Evolutionary conservation across 1,140 invertebrate species (phyloP), one percentile per base, ranked within the genome.

Genomic region (Scylla paramamosain): DNA sequence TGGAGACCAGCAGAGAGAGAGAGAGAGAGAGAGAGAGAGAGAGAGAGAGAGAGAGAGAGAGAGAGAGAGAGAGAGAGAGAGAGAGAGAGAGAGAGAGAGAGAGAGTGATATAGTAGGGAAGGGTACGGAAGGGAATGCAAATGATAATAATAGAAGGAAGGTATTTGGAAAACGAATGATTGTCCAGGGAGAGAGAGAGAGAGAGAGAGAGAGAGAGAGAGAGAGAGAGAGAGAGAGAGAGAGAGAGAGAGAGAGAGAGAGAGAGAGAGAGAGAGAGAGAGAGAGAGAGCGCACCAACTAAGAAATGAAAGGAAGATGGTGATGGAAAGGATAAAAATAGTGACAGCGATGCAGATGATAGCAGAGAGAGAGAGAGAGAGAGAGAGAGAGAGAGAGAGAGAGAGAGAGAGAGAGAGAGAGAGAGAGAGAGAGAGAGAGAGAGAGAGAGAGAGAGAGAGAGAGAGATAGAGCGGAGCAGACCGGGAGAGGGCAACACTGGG

Each of bases 381-480:
- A 88, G 32, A 29, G 86, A 45, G 31, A 39, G 31, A 16, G 32
- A 88, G 86, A 88, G 31, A 45, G 45, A 46, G 31, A 46, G 86
- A 39, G 45, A 45, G 31, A 45, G 31, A 45, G 86, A 46, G 86
- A 39, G 31, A 45, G 31, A 39, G 31, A 88, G 45, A 46, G 31
- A 46, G 86, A 39, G 48, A 25, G 89, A 48, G 39, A 52, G 48
- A 91, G 45, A 91, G 89, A 91, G 89, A 59, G 89, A 91, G 48
- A 59, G 48, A 52, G 45, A 91, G 89, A 91, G 89, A 91, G 89
- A 91, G 89, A 91, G 89, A 89, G 89, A 91, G 89, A 90, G 88
- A 90, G 88, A 88, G 87, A 88, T 29, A 88, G 87, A 88, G 29
- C 25, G 87, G 28, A 88, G 8, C 25, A 31, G 87, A 29, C 4